Base-by-base conservation (phyloP, 2,888 invertebrate genomes). In the Acrobasis consociella region DNA sequence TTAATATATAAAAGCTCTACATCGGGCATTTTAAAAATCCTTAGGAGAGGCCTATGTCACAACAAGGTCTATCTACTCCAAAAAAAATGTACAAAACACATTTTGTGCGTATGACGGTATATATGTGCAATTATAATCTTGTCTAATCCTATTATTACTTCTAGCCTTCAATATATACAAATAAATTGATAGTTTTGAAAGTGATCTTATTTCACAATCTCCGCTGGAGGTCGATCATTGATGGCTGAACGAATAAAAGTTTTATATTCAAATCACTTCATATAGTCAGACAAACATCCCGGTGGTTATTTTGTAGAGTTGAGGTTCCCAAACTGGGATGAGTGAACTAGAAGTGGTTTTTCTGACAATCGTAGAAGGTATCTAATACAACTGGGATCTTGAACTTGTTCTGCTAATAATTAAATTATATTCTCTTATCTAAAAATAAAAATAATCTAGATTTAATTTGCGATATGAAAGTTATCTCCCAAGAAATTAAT, bases 201-300 rank as follows among this genome's bases (percentile, higher is more conserved):
- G 59, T 59, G 50, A 59, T 50, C 59, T 50, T 5, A 49, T 59
- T 59, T 59, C 59, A 59, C 59, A 59, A 59, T 50, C 59, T 59
- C 59, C 49, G 38, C 38, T 49, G 59, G 50, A 59, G 59, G 59
- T 50, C 49, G 49, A 50, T 59, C 17, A 46, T 58, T 22, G 55
- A 55, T 55, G 49, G 10, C 58, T 49, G 16, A 60, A 42, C 42
- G 39, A 60, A 60, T 50, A 51, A 60, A 53, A 60, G 59, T 49
- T 60, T 51, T 60, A 51, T 60, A 60, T 60, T 60, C 50, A 51
- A 52, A 60, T 51, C 38, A 60, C 51, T 42, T 39, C 38, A 38
- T 51, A 60, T 17, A 60, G 39, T 42, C 37, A 38, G 50, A 60
- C 52, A 51, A 42, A 60, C 56, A 42, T 56, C 42, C 56, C 56